Conservation (phyloP, 1,140 invertebrate genomes). For the Leptopilina clavipes region DNA sequence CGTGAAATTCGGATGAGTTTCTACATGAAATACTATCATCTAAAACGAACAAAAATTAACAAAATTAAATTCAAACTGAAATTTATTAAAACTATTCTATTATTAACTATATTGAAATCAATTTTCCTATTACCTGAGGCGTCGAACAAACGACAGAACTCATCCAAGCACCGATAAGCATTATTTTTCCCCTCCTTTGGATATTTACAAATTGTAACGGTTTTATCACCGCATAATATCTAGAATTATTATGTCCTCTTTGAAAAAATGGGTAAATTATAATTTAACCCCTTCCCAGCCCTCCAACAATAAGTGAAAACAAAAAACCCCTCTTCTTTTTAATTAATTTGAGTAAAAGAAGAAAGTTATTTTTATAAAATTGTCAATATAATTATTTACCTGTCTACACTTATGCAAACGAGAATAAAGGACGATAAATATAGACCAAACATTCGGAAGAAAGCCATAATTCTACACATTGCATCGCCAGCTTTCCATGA, state of each 20-base stretch:
- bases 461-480: constrained; percentile 88
- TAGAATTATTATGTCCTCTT: constrained; percentile 67
- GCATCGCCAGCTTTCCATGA: constrained; percentile 87
- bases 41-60: constrained; percentile 66
- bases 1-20: constrained; percentile 82
- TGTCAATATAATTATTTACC: constrained; percentile 73
- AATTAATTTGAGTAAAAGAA: too few relatives aligned
- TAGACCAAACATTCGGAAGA: constrained; percentile 89
- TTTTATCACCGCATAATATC: constrained; percentile 89
- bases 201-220: constrained; percentile 83
- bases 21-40: constrained; percentile 87
- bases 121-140: constrained; percentile 81
- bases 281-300: too few relatives aligned
- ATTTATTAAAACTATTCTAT: too few relatives aligned
- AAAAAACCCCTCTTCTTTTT: too few relatives aligned
- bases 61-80: too few relatives aligned
- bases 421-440: constrained; percentile 91
- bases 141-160: constrained; percentile 86
- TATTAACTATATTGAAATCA: constrained; percentile 35
- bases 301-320: too few relatives aligned
- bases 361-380: constrained; percentile 14
- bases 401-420: constrained; percentile 90
- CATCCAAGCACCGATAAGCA: constrained; percentile 86
- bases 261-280: too few relatives aligned
- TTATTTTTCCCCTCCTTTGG: constrained; percentile 82